phyloP scores from a whole-genome alignment of 2,797 vertebrate species.

The Coilia nasus region DNA sequence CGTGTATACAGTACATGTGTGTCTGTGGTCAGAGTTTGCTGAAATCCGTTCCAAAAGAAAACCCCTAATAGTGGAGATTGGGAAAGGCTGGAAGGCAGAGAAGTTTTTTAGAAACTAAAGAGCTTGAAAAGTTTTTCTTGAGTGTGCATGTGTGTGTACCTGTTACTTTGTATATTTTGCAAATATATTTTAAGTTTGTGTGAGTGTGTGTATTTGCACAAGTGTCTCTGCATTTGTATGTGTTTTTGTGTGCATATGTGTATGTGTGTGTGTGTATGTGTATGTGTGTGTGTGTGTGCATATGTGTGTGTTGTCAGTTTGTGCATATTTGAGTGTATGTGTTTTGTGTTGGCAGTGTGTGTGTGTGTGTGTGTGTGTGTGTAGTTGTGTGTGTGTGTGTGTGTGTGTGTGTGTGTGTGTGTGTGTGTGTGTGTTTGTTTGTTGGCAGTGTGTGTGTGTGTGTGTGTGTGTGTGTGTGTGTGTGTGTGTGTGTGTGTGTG shows the following conservation, averaged over 20 bases:
- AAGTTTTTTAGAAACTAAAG: background rate
- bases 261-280: too few relatives aligned
- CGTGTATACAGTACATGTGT: background rate
- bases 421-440: background rate
- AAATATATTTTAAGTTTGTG: background rate
- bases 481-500: background rate
- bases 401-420: background rate
- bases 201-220: too few relatives aligned
- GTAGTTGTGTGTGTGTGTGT: too few relatives aligned
- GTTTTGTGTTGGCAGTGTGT: background rate
- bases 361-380: background rate
- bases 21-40: slow-evolving; percentile 3
- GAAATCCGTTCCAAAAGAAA: background rate
- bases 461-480: background rate
- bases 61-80: background rate
- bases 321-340: background rate
- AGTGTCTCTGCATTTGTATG: too few relatives aligned
- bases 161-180: too few relatives aligned
- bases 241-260: too few relatives aligned
- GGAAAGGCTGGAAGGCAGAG: background rate
- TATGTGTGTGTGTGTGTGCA: too few relatives aligned
- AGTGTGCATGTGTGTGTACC: too few relatives aligned
- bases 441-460: background rate
- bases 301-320: background rate
- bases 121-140: background rate